Evolutionary conservation across 2,888 invertebrate genomes (phyloP).

Genomic region (Palloptera scutellata): DNA sequence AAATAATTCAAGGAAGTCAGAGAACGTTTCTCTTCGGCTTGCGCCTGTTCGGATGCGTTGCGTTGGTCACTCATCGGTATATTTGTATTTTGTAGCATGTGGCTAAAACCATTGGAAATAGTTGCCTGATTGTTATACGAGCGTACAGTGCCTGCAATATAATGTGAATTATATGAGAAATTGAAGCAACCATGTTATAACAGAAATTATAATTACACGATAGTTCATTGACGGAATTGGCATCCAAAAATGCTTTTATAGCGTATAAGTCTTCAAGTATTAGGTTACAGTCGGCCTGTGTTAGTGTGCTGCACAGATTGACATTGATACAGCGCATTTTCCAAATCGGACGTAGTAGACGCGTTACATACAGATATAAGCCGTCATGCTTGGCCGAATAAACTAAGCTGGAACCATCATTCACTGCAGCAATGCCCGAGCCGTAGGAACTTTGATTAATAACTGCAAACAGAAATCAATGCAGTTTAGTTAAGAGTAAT

Average conservation of each 20-base stretch:
- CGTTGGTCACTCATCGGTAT: constrained; percentile 52
- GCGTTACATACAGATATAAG: constrained; percentile 87
- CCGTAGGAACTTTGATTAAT: constrained; percentile 23
- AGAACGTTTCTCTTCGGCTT: constrained; percentile 77
- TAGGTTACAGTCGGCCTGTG: constrained; percentile 75
- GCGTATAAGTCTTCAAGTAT: constrained; percentile 80
- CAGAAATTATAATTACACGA: constrained; percentile 46
- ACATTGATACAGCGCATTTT: constrained; percentile 77
- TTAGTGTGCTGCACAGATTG: constrained; percentile 74
- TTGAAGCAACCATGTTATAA: background rate
- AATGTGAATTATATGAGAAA: background rate
- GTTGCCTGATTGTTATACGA: constrained; percentile 47
- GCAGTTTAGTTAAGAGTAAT: background rate
- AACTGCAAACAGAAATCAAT: constrained; percentile 5
- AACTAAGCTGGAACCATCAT: constrained; percentile 55
- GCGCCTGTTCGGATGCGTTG: constrained; percentile 64
- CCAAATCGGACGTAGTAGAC: constrained; percentile 92
- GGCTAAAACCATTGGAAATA: constrained; percentile 48
- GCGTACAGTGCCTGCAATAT: constrained; percentile 46
- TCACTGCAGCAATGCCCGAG: constrained; percentile 38
- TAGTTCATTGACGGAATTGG: constrained; percentile 67
- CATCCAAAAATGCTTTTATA: constrained; percentile 77
- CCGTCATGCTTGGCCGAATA: constrained; percentile 91
- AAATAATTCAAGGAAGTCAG: constrained; percentile 78
- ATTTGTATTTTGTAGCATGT: constrained; percentile 45